Percentiles rank a stretch among this genome's conserved stretches.
These are phyloP conservation scores for Campopleginae sp. DNA, from an alignment of 2,888 invertebrate species.

Conservation along the genomic window DNA sequence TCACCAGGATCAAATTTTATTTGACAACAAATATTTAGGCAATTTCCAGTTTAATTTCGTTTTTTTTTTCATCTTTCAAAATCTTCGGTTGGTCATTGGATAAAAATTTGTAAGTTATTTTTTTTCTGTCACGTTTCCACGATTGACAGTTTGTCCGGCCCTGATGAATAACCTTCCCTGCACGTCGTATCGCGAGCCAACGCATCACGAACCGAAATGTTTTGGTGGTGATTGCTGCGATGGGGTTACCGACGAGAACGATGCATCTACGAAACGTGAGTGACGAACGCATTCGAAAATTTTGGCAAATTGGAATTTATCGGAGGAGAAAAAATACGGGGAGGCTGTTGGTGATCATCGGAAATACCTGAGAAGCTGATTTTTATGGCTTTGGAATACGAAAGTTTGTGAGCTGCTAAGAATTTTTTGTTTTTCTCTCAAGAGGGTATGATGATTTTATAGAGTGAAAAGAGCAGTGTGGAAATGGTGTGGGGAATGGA, in stretches of 20 bases:
- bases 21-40: not conserved
- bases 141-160: constrained; percentile 53
- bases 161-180: constrained; percentile 65
- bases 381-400: not conserved
- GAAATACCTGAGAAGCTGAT: not conserved
- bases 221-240: constrained; percentile 70
- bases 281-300: not conserved
- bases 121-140: not conserved
- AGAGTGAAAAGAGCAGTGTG: constrained; percentile 2
- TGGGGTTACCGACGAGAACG: constrained; percentile 24
- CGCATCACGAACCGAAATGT: constrained; percentile 63
- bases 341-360: not conserved
- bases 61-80: not conserved
- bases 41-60: not conserved
- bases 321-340: not conserved
- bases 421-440: not conserved
- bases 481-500: constrained; percentile 12
- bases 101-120: not conserved
- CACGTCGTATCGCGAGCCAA: not conserved
- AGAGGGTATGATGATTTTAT: not conserved
- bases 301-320: constrained; percentile 3
- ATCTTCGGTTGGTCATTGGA: not conserved
- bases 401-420: not conserved
- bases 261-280: not conserved
- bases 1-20: not conserved